These are phyloP conservation scores for Bettongia penicillata DNA, from an alignment of 2,113 vertebrate species.

Conservation along the genomic window DNA sequence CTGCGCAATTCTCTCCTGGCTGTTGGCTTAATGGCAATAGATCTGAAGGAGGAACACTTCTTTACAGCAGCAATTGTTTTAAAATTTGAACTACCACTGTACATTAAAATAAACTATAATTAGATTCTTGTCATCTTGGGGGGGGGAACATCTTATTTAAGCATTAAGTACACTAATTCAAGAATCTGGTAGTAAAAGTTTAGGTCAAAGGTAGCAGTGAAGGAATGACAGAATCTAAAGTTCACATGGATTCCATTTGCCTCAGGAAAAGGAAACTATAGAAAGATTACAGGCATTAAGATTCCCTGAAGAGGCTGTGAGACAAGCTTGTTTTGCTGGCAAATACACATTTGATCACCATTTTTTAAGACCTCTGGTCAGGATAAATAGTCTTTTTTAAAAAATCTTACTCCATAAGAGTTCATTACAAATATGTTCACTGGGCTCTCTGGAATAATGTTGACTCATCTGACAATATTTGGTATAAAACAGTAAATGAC, in stretches of 20 bases:
- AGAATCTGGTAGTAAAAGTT: neutral
- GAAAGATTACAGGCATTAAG: neutral
- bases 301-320: neutral
- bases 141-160: neutral
- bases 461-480: neutral
- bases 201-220: neutral
- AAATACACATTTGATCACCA: neutral
- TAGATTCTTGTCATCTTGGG: neutral
- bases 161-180: neutral
- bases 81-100: neutral
- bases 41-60: neutral
- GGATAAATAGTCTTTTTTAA: neutral
- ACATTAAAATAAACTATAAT: neutral
- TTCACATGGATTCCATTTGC: neutral
- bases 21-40: neutral
- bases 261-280: neutral
- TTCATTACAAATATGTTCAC: neutral
- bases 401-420: neutral
- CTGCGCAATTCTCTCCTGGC: neutral
- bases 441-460: neutral
- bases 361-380: neutral
- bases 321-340: neutral
- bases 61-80: neutral
- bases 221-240: neutral
- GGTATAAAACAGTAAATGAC: neutral